A percentile compares a stretch with the other conserved stretches of the same genome.
Conservation (phyloP, 2,797 vertebrate genomes). For the Brotogeris chrysoptera region DNA sequence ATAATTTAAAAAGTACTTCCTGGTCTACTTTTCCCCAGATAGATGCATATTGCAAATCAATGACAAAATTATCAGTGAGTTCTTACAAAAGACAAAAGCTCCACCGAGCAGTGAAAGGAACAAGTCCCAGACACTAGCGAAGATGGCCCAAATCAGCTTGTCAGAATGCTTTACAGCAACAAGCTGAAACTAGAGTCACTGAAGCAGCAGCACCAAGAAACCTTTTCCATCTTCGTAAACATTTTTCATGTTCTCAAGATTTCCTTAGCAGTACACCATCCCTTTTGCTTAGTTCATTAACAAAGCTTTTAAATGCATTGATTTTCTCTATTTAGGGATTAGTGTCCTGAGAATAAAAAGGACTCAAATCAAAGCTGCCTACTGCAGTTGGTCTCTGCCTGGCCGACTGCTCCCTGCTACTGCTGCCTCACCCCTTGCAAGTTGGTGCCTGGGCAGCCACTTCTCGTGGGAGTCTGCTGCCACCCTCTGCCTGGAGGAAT, state of each 20-base stretch:
- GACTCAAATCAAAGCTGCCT: neutral
- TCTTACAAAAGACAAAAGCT: neutral
- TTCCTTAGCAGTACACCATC: neutral
- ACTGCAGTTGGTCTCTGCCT: neutral
- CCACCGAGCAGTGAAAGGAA: neutral
- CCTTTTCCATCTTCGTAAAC: neutral
- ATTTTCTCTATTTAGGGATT: constrained; percentile 27
- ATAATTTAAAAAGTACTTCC: neutral
- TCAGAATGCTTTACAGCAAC: neutral
- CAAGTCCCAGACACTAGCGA: neutral
- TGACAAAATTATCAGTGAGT: neutral
- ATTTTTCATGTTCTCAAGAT: neutral
- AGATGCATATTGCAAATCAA: neutral
- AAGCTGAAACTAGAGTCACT: neutral
- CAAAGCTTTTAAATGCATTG: neutral
- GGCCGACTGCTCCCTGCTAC: neutral
- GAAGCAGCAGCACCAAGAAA: neutral
- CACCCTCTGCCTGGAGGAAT: constrained; percentile 43
- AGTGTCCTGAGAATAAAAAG: neutral
- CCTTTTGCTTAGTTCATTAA: neutral
- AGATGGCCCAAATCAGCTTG: neutral
- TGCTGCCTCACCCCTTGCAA: neutral
- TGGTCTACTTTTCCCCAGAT: neutral
- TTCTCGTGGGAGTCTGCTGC: constrained; percentile 12
- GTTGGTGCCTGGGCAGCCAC: neutral